phyloP scores from a whole-genome alignment of 2,797 vertebrate genomes.

The Staurois parvus region DNA sequence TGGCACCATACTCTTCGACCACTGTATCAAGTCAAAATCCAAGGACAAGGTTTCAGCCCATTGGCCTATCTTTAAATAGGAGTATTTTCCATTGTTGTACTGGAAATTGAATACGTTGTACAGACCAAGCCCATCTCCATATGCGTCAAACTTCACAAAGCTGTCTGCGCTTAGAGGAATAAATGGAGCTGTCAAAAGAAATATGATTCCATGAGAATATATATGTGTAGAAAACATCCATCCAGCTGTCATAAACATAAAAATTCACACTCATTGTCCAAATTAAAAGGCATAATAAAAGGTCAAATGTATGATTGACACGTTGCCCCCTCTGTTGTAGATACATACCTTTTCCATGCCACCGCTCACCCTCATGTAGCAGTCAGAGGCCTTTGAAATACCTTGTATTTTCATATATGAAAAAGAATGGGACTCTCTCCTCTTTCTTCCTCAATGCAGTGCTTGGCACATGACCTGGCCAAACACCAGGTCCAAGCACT shows the following conservation, averaged over 20 bases:
- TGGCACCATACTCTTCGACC: conserved; percentile 86
- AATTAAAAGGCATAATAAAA: background rate
- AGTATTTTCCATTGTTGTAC: conserved; percentile 80
- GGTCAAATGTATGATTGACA: too few relatives aligned
- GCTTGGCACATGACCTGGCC: too few relatives aligned
- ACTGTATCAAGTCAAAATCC: conserved; percentile 87
- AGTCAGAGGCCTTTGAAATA: too few relatives aligned
- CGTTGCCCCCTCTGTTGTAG: too few relatives aligned
- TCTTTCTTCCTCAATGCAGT: too few relatives aligned
- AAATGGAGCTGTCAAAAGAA: conserved; percentile 84
- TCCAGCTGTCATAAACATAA: background rate
- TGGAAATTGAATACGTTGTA: conserved; percentile 99
- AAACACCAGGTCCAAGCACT: too few relatives aligned
- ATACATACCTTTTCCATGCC: too few relatives aligned
- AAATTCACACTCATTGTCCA: background rate
- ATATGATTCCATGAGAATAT: conserved; percentile 40
- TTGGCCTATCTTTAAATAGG: conserved; percentile 92
- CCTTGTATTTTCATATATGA: too few relatives aligned
- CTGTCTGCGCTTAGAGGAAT: conserved; percentile 85
- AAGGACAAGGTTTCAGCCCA: conserved; percentile 94
- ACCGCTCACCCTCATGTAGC: too few relatives aligned
- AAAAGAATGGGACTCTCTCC: too few relatives aligned
- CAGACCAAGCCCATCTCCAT: conserved; percentile 92
- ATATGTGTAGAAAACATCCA: background rate
- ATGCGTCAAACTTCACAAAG: conserved; percentile 92